Evolutionary conservation across 2,888 invertebrate species (phyloP), one percentile per base, ranked within the genome.

Genomic region (Coenonympha arcania): DNA sequence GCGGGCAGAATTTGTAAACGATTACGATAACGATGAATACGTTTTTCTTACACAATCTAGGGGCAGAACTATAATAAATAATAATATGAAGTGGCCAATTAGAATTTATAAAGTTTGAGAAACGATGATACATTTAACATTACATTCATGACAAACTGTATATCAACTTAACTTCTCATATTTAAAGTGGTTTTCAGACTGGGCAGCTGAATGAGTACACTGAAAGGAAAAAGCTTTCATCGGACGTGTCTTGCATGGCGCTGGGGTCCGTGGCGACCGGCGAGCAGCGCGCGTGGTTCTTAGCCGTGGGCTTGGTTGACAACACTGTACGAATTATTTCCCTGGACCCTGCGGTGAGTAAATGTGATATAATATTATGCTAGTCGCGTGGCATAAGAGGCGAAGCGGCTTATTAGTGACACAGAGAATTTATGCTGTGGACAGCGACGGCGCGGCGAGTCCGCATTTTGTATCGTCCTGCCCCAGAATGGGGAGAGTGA

Each of bases 151-250:
- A 20, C 11, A 8, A 36, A 19, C 18, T 28, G 13, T 28, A 41
- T 9, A 24, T 28, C 6, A 18, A 3, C n/a, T 28, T 26, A n/a
- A n/a, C n/a, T 22, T 39, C 5, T 43, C 15, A 33, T 31, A 31
- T 3, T 6, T 3, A 13, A 20, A 18, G 18, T 42, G 24, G 55
- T 58, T 61, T 88, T 36, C 76, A 98, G 97, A 95, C 96, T 60
- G 99, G 99, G 1, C 97, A 98, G 77, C 85, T 99, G 42, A 98
- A 99, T 81, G 99, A 99, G 76, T 99, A 98, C 75, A 98, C 97
- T 6, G 98, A 99, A 73, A 90, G 98, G 6, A 97, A 98, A 69
- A 96, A 98, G 71, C 93, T 99, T 92, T 94, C 96, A 4, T 93
- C 95, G 0, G 99, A 99, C 77, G 98, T 99, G 0, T 93, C 99